Base-by-base conservation (phyloP, 2,113 vertebrate species). In the Sialia sialis region DNA sequence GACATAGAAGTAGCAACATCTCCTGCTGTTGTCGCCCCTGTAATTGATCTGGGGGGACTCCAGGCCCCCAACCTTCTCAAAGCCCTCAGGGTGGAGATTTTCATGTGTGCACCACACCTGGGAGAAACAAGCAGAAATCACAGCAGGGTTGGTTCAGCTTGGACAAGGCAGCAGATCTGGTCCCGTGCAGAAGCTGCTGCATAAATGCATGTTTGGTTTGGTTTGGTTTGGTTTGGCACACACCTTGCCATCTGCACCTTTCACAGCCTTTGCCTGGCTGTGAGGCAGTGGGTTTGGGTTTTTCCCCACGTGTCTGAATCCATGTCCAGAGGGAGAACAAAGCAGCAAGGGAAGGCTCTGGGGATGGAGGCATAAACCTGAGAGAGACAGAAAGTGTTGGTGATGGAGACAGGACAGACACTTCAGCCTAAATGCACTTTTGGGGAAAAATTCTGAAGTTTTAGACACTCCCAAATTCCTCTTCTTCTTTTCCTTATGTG, bases 41-140 rank as follows among this genome's bases (percentile, higher is more conserved):
- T 99, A 99, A 92, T 99, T 98, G 95, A 99, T 99, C 83, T 99
- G 99, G 16, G 99, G 99, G 85, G 99, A 99, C 95, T 99, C 99
- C 92, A 99, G 58, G 8, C 99, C 99, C 30, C 99, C 98, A 14
- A 98, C 98, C 3, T 98, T 77, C 32, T 97, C 54, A 34, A 99
- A 98, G 52, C 98, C 98, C 11, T 98, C 97, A 0, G 97, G 96
- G 95, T 99, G 93, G 39, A 99, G 98, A 92, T 98, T 97, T 93
- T 99, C 99, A 27, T 98, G 97, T 7, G 97, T 98, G 87, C 98
- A 99, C 95, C 98, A 98, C 67, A 99, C 97, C 99, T 99, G 90
- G 67, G 95, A 56, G 86, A 44, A 84, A 32, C 0, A 55, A n/a
- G 48, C 79, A 75, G 75, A 13, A 67, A 32, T n/a, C 4, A 25